phyloP scores from a whole-genome alignment of 1,140 invertebrate species.

The Drosophila neocordata region DNA sequence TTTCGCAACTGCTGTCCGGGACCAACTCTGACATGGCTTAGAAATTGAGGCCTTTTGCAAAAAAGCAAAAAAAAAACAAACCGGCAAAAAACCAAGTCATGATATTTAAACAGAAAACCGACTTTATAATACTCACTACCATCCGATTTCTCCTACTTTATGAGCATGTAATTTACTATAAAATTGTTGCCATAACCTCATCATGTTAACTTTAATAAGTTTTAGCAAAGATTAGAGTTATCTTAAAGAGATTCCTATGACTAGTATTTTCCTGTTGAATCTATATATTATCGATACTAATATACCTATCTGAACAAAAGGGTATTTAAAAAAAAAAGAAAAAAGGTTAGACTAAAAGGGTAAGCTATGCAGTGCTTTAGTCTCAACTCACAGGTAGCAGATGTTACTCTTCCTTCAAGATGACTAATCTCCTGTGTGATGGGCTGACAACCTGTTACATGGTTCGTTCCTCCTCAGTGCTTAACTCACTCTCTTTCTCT shows the following conservation, averaged over 20 bases:
- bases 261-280: too few relatives aligned
- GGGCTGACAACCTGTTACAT: constrained; percentile 72
- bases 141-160: not conserved
- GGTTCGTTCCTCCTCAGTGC: constrained; percentile 7
- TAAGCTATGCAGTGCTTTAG: constrained; percentile 40
- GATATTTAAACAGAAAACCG: not conserved
- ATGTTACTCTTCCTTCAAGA: constrained; percentile 52
- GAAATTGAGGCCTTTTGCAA: constrained; percentile 58
- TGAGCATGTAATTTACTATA: too few relatives aligned
- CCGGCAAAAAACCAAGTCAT: not conserved
- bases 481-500: not conserved
- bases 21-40: constrained; percentile 68
- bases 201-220: too few relatives aligned
- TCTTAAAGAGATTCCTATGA: too few relatives aligned
- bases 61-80: not conserved
- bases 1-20: constrained; percentile 46
- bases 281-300: not conserved
- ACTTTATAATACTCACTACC: not conserved
- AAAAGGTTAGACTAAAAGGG: constrained; percentile 46
- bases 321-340: not conserved
- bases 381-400: constrained; percentile 54
- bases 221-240: too few relatives aligned
- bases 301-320: not conserved
- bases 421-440: constrained; percentile 74
- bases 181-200: too few relatives aligned